phyloP scores from a whole-genome alignment of 2,888 invertebrate genomes.

The Dermolepida albohirtum region DNA sequence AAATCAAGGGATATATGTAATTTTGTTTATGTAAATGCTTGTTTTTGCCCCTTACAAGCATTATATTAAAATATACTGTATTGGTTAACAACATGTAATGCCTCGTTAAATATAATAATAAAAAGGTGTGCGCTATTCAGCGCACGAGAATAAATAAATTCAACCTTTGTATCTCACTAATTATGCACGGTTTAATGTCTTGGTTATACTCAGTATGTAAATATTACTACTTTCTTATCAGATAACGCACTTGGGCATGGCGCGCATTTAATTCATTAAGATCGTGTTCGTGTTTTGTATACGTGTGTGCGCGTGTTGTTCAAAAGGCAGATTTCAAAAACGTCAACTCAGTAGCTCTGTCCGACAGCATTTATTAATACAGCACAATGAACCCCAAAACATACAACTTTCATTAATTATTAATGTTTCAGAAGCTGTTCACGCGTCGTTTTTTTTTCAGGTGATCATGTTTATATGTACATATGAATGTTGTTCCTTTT shows the following conservation, averaged over 20 bases:
- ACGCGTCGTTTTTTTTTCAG: not conserved
- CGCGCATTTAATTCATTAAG: conserved; percentile 34
- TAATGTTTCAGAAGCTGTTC: conserved; percentile 15
- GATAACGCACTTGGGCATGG: conserved; percentile 34
- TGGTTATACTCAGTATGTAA: conserved; percentile 30
- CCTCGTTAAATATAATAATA: conserved; percentile 11
- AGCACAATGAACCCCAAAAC: conserved; percentile 26
- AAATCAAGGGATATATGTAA: no score
- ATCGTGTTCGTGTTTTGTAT: not conserved
- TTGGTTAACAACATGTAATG: no score
- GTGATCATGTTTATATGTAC: conserved; percentile 2
- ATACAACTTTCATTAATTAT: conserved; percentile 31
- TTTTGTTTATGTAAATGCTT: no score
- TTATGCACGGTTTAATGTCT: conserved; percentile 30
- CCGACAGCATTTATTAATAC: conserved; percentile 21
- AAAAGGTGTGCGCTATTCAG: conserved; percentile 12
- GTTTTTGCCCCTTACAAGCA: no score
- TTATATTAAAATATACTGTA: no score
- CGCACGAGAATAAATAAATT: conserved; percentile 15
- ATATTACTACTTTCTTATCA: conserved; percentile 31
- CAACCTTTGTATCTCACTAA: conserved; percentile 32
- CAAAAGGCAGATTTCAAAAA: conserved; percentile 27
- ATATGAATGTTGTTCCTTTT: not conserved
- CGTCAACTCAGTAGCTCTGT: conserved; percentile 24
- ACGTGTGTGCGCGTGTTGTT: conserved; percentile 6